A percentile compares a stretch with the other conserved stretches of the same genome.
Evolutionary conservation across 2,797 vertebrate genomes (phyloP).

Genomic region (Sitta carolinensis): DNA sequence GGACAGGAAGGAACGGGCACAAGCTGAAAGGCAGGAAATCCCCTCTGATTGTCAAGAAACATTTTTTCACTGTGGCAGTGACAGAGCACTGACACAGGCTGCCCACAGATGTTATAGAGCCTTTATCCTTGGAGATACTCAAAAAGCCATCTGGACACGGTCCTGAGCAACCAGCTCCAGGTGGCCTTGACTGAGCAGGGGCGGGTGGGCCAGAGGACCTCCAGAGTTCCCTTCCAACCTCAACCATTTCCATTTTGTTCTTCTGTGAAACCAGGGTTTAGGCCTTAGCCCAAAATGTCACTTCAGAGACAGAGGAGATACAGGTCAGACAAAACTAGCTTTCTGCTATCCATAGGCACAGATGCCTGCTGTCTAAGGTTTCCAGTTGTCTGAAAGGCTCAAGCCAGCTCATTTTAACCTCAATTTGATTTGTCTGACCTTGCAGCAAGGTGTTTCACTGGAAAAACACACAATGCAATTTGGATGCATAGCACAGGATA

Average conservation of each 20-base stretch:
- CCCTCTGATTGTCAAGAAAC: neutral
- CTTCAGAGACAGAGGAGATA: neutral
- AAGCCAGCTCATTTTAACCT: neutral
- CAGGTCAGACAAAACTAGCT: neutral
- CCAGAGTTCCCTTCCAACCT: neutral
- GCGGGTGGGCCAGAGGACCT: neutral
- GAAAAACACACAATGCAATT: neutral
- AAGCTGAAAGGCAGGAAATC: neutral
- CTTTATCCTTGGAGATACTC: neutral
- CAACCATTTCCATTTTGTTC: neutral
- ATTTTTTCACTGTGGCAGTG: neutral
- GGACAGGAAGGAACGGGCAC: neutral
- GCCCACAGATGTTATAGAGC: neutral
- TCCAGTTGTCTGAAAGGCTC: neutral
- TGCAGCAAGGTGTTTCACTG: conserved; percentile 10
- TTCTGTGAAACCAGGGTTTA: neutral
- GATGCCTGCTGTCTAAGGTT: neutral
- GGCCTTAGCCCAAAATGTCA: neutral
- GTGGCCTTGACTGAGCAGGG: neutral
- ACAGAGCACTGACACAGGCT: neutral
- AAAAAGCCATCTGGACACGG: neutral
- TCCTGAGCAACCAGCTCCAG: neutral
- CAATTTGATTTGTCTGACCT: conserved; percentile 7
- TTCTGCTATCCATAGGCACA: neutral
- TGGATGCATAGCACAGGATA: neutral